phyloP scores from a whole-genome alignment of 2,888 invertebrate genomes.

The Lasioglossum calceatum region DNA sequence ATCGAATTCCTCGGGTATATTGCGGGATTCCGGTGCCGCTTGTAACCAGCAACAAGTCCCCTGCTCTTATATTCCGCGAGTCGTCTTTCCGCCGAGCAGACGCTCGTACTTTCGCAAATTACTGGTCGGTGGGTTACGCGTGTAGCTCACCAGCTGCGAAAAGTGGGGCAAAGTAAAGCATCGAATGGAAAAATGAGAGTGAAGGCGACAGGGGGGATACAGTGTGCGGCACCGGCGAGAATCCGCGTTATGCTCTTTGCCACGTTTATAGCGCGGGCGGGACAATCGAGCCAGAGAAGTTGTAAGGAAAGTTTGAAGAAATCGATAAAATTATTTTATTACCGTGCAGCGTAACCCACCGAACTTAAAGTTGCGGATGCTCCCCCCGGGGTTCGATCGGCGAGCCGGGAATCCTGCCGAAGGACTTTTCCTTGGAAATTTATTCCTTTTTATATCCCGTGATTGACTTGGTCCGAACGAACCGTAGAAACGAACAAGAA shows the following conservation, averaged over 20 bases:
- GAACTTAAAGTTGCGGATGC: neutral
- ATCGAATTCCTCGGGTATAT: constrained; percentile 83
- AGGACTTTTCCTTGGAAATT: constrained; percentile 18
- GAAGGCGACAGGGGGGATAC: constrained; percentile 14
- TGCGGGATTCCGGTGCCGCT: constrained; percentile 75
- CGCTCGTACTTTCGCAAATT: constrained; percentile 70
- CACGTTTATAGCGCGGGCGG: constrained; percentile 1
- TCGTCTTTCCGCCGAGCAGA: constrained; percentile 71
- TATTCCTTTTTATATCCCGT: constrained; percentile 21
- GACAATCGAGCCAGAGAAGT: constrained; percentile 31
- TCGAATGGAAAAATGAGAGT: constrained; percentile 42
- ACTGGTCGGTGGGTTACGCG: constrained; percentile 65
- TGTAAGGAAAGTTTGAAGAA: constrained; percentile 43
- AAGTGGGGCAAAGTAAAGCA: constrained; percentile 47
- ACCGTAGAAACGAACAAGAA: constrained; percentile 27
- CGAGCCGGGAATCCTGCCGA: neutral
- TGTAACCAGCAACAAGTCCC: constrained; percentile 82
- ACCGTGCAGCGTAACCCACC: neutral
- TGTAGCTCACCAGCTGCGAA: constrained; percentile 42
- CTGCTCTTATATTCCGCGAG: constrained; percentile 78
- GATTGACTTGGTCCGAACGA: neutral
- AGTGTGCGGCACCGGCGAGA: neutral
- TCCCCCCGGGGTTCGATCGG: neutral
- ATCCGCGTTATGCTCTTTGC: constrained; percentile 23
- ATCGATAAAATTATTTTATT: constrained; percentile 60